Conservation (phyloP, 2,888 invertebrate species). For the Leptinotarsa rubiginosa region DNA sequence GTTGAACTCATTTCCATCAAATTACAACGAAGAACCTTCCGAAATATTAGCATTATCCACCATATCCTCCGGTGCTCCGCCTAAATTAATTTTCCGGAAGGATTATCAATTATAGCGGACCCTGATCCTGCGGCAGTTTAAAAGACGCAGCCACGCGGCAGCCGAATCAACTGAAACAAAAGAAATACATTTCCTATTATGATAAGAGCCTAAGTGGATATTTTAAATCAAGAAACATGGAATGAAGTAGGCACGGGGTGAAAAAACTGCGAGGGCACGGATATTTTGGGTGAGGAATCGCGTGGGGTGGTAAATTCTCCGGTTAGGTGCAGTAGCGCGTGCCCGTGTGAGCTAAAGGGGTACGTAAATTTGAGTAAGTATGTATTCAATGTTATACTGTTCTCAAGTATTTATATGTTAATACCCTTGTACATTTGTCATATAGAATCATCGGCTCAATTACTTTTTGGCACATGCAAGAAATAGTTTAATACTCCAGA, state of each 20-base stretch:
- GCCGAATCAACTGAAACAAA: constrained; percentile 39
- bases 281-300: constrained; percentile 41
- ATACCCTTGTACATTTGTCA: no score
- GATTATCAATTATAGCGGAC: constrained; percentile 32
- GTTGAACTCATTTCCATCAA: background rate
- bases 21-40: background rate
- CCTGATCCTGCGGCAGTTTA: constrained; percentile 37
- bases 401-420: background rate
- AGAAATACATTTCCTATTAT: constrained; percentile 46
- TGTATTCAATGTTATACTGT: background rate
- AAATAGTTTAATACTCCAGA: no score
- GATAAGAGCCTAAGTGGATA: constrained; percentile 46
- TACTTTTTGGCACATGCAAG: no score
- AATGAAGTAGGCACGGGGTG: constrained; percentile 56
- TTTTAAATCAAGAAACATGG: constrained; percentile 57
- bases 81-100: constrained; percentile 37
- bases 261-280: constrained; percentile 48
- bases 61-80: background rate
- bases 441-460: no score
- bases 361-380: background rate
- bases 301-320: constrained; percentile 35
- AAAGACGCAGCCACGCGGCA: constrained; percentile 37
- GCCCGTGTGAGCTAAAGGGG: background rate
- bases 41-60: background rate
- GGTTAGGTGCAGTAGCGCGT: constrained; percentile 36